A percentile compares a stretch with the other conserved stretches of the same genome.
Evolutionary conservation across 1,140 invertebrate species (phyloP).

Genomic region (Leptinotarsa undecemlineata): DNA sequence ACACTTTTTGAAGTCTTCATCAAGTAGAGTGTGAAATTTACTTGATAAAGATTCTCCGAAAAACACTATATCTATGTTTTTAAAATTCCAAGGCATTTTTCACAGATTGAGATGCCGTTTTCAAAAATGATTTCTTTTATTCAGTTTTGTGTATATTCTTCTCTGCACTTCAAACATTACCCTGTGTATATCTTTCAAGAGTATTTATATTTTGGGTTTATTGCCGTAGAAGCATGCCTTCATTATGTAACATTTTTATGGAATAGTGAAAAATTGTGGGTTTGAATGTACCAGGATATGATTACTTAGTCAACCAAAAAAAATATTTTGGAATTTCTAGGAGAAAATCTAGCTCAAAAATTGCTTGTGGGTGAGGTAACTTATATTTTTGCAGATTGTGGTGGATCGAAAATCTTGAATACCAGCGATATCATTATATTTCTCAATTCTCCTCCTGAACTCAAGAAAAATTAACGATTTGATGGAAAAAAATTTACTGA

Average conservation of each 20-base stretch:
- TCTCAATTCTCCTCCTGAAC: too few relatives aligned
- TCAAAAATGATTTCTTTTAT: constrained; percentile 52
- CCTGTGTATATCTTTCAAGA: constrained; percentile 82
- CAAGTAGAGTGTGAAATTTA: constrained; percentile 69
- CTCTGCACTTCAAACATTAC: constrained; percentile 79
- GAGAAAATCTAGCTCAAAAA: constrained; percentile 90
- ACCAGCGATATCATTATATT: constrained; percentile 60
- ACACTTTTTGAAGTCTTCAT: constrained; percentile 81
- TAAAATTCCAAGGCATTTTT: too few relatives aligned
- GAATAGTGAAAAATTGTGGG: constrained; percentile 86
- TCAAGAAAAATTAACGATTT: too few relatives aligned
- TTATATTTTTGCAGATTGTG: constrained; percentile 91
- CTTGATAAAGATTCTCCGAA: constrained; percentile 88
- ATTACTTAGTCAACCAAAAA: constrained; percentile 81
- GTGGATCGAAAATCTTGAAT: constrained; percentile 96
- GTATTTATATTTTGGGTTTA: constrained; percentile 96
- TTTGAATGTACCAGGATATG: constrained; percentile 79
- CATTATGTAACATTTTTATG: constrained; percentile 75
- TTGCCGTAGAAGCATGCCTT: constrained; percentile 77
- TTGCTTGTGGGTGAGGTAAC: constrained; percentile 89
- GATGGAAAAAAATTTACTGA: too few relatives aligned
- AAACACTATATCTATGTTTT: constrained; percentile 89
- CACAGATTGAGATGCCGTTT: too few relatives aligned
- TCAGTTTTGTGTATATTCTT: constrained; percentile 80
- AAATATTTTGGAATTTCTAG: constrained; percentile 82